Conservation (phyloP, 2,113 vertebrate species). For the Lophochroa leadbeateri region DNA sequence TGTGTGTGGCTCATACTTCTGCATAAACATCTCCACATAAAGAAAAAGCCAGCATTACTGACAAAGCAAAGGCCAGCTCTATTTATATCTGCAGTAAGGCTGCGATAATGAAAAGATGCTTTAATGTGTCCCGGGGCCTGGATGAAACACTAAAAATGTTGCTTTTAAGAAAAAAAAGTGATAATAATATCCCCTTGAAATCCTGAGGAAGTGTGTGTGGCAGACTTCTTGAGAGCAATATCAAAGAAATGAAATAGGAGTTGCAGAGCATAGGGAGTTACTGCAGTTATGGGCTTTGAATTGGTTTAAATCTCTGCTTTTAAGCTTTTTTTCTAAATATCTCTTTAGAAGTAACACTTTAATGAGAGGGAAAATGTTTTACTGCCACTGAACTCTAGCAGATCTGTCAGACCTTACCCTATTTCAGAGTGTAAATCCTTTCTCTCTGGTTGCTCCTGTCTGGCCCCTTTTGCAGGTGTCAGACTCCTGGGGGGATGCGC, state of each 20-base stretch:
- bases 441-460: neutral
- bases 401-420: neutral
- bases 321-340: neutral
- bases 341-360: conserved; percentile 50
- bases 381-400: neutral
- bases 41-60: neutral
- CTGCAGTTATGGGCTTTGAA: conserved; percentile 23
- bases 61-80: conserved; percentile 30
- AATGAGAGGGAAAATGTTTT: conserved; percentile 39
- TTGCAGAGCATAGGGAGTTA: conserved; percentile 32
- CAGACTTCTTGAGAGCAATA: conserved; percentile 37
- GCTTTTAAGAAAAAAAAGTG: conserved; percentile 52
- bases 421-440: conserved; percentile 7
- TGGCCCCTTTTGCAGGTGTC: neutral
- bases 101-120: neutral
- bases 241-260: conserved; percentile 48
- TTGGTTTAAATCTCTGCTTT: conserved; percentile 55
- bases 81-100: conserved; percentile 35
- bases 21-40: neutral
- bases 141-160: conserved; percentile 60
- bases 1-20: neutral
- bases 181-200: conserved; percentile 59
- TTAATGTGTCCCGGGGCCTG: conserved; percentile 46
- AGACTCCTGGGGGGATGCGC: neutral
- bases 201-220: neutral